Conservation (phyloP, 2,888 invertebrate species). For the Elysia crispata region DNA sequence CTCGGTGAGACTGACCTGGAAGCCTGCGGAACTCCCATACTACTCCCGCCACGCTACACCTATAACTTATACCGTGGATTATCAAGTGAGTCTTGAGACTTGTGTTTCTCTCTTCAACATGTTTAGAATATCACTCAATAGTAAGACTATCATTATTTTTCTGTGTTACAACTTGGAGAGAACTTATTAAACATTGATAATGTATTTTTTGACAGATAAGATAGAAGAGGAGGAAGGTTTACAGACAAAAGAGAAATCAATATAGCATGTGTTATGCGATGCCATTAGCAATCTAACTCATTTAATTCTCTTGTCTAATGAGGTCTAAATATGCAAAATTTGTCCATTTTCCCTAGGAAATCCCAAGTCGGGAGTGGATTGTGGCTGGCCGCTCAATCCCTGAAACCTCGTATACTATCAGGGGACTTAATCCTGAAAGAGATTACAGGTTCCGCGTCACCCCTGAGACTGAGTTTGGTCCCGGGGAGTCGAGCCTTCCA, state of each 20-base stretch:
- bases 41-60: conserved; percentile 61
- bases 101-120: too few relatives aligned
- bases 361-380: conserved; percentile 65
- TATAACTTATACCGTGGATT: conserved; percentile 66
- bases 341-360: conserved; percentile 21
- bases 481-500: conserved; percentile 94
- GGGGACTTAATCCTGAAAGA: conserved; percentile 75
- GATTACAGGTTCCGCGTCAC: conserved; percentile 97
- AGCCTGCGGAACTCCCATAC: conserved; percentile 65
- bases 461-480: conserved; percentile 96
- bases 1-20: conserved; percentile 68
- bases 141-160: too few relatives aligned
- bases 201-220: too few relatives aligned
- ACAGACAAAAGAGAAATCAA: too few relatives aligned
- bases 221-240: too few relatives aligned
- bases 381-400: conserved; percentile 81
- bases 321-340: too few relatives aligned
- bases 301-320: too few relatives aligned
- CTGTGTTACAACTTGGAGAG: too few relatives aligned
- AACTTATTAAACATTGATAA: too few relatives aligned
- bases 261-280: too few relatives aligned
- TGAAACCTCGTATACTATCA: conserved; percentile 66
- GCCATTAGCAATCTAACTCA: too few relatives aligned
- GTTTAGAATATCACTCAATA: too few relatives aligned
- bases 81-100: conserved; percentile 38